phyloP scores from a whole-genome alignment of 2,888 invertebrate species.

The Perdita meconis region DNA sequence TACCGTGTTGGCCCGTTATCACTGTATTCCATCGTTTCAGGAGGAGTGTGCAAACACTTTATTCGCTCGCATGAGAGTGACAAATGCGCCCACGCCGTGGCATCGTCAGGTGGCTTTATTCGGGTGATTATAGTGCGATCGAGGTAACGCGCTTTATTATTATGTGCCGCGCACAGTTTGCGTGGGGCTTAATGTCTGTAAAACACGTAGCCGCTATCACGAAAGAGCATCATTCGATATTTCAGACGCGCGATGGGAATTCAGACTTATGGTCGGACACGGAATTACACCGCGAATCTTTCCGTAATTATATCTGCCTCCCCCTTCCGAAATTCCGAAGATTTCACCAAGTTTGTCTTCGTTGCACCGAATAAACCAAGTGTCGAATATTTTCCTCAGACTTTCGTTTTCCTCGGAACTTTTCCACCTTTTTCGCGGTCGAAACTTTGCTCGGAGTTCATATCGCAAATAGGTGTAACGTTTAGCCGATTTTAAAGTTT shows the following conservation, averaged over 20 bases:
- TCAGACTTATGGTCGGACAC: slow-evolving; percentile 15
- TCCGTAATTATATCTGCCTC: slow-evolving; percentile 25
- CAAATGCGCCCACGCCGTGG: slow-evolving; percentile 54
- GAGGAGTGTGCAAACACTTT: slow-evolving; percentile 50
- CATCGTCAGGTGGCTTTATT: slow-evolving; percentile 63
- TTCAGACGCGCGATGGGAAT: slow-evolving; percentile 38
- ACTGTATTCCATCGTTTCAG: slow-evolving; percentile 40
- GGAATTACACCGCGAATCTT: slow-evolving; percentile 17
- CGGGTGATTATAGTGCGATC: slow-evolving; percentile 61
- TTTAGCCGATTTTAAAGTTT: no score
- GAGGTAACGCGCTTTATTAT: slow-evolving; percentile 68
- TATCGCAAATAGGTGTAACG: no score
- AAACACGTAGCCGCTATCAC: slow-evolving; percentile 66
- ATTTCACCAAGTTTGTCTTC: not conserved
- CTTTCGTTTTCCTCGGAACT: not conserved
- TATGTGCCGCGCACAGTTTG: slow-evolving; percentile 62
- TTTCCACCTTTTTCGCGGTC: no score
- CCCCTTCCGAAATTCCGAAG: not conserved
- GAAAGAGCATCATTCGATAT: slow-evolving; percentile 60
- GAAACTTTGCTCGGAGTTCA: no score
- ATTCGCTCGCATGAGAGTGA: slow-evolving; percentile 53
- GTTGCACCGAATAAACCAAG: not conserved
- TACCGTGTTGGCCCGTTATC: slow-evolving; percentile 44
- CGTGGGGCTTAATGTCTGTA: slow-evolving; percentile 63
- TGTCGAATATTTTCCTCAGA: not conserved